Percentiles rank a stretch among this genome's conserved stretches.
phyloP scores from a whole-genome alignment of 2,113 vertebrate species.

The Ia io region DNA sequence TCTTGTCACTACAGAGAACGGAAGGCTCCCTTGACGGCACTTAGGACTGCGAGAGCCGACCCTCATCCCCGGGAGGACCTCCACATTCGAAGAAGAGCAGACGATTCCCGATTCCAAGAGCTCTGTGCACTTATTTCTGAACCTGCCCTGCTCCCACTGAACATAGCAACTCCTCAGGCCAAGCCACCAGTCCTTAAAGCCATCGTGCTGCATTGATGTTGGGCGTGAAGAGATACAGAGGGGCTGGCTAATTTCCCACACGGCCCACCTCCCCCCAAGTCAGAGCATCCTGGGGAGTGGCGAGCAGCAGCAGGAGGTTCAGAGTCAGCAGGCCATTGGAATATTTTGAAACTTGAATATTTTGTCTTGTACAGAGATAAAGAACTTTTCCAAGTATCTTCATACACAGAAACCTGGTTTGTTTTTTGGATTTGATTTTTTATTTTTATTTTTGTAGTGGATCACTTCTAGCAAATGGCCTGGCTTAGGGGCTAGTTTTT shows the following conservation, averaged over 20 bases:
- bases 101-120: constrained; percentile 65
- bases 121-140: constrained; percentile 76
- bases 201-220: constrained; percentile 32
- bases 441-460: background rate
- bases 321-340: constrained; percentile 40
- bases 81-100: constrained; percentile 69
- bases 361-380: constrained; percentile 59
- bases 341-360: constrained; percentile 75
- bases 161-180: constrained; percentile 67
- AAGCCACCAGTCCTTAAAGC: constrained; percentile 21
- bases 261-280: constrained; percentile 37
- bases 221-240: constrained; percentile 56
- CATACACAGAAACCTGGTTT: background rate
- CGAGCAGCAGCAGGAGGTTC: constrained; percentile 66
- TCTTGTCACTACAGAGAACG: constrained; percentile 78
- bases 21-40: constrained; percentile 80
- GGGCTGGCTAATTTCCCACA: constrained; percentile 29
- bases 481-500: constrained; percentile 38
- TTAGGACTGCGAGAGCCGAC: constrained; percentile 66
- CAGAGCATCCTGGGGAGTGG: constrained; percentile 52
- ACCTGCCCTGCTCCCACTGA: constrained; percentile 66
- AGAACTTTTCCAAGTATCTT: constrained; percentile 49
- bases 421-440: background rate
- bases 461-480: constrained; percentile 34
- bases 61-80: constrained; percentile 50